A percentile compares a stretch with the other conserved stretches of the same genome.
Evolutionary conservation across 2,113 vertebrate species (phyloP).

Genomic region (Trinectes maculatus): DNA sequence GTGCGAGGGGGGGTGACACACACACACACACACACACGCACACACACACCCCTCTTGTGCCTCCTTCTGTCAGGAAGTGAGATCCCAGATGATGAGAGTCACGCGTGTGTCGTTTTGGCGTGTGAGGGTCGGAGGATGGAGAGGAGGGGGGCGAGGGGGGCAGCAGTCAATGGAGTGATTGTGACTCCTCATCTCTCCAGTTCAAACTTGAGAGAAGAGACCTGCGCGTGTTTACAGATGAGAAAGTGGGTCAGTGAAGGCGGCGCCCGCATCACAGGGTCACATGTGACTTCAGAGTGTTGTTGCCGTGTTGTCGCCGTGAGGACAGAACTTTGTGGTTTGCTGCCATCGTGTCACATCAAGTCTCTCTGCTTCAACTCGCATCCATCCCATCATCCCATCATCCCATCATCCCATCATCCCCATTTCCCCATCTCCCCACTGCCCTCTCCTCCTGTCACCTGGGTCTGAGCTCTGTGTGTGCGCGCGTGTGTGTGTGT

Average conservation of each 20-base stretch:
- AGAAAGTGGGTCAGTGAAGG: slow-evolving; percentile 43
- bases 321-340: slow-evolving; percentile 40
- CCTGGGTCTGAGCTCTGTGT: slow-evolving; percentile 46
- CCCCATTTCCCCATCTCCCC: no score
- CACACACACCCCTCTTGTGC: slow-evolving; percentile 33
- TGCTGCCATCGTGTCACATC: slow-evolving; percentile 51
- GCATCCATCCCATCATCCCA: no score
- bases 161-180: slow-evolving; percentile 35
- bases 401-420: no score
- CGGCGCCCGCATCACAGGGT: slow-evolving; percentile 34
- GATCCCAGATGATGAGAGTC: slow-evolving; percentile 36
- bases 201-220: background rate
- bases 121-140: slow-evolving; percentile 1
- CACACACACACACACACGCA: slow-evolving; percentile 36
- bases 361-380: slow-evolving; percentile 28
- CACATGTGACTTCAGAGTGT: slow-evolving; percentile 51
- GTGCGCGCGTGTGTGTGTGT: slow-evolving; percentile 35
- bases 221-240: slow-evolving; percentile 16
- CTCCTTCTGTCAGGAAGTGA: slow-evolving; percentile 54
- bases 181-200: slow-evolving; percentile 3
- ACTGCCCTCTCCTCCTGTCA: slow-evolving; percentile 55
- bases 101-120: slow-evolving; percentile 22
- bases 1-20: slow-evolving; percentile 22
- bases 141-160: slow-evolving; percentile 28
- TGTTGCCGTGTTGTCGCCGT: background rate